phyloP scores from a whole-genome alignment of 2,113 vertebrate species.

The Actenoides lindsayi region DNA sequence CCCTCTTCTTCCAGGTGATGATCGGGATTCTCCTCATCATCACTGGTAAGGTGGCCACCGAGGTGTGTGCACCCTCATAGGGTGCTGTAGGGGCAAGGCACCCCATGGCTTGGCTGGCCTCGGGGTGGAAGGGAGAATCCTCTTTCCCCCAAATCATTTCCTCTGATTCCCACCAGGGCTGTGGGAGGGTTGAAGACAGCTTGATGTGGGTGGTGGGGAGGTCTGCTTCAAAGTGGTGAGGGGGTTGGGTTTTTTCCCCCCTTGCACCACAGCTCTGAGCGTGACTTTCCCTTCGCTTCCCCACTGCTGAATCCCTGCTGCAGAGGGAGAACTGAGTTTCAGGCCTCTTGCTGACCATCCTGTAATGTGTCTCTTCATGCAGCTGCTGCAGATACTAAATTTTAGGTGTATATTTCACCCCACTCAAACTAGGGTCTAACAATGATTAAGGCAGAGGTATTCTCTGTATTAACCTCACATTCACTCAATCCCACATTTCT shows the following conservation, averaged over 20 bases:
- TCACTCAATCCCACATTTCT: background rate
- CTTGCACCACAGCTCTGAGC: background rate
- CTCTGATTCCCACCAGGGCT: background rate
- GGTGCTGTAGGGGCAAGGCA: too few relatives aligned
- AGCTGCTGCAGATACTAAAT: background rate
- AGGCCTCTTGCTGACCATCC: background rate
- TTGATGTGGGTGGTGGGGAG: rapidly evolving
- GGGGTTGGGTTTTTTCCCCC: background rate
- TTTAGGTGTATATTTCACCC: background rate
- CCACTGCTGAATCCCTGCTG: background rate
- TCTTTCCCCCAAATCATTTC: background rate
- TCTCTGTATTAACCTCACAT: background rate
- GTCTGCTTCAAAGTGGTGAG: background rate
- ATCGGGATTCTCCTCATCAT: slow-evolving; percentile 86
- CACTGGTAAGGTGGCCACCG: slow-evolving; percentile 76
- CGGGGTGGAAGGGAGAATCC: background rate
- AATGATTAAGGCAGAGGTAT: background rate
- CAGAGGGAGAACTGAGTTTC: background rate
- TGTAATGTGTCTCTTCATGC: rapidly evolving
- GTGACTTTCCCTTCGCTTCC: background rate
- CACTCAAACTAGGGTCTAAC: background rate
- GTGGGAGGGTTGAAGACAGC: background rate
- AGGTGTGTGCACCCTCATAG: rapidly evolving
- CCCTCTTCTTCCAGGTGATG: slow-evolving; percentile 85
- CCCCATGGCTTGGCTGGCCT: background rate